Evolutionary conservation across 2,888 invertebrate genomes (phyloP), one percentile per base, ranked within the genome.

Genomic region (Octodonta nipae): DNA sequence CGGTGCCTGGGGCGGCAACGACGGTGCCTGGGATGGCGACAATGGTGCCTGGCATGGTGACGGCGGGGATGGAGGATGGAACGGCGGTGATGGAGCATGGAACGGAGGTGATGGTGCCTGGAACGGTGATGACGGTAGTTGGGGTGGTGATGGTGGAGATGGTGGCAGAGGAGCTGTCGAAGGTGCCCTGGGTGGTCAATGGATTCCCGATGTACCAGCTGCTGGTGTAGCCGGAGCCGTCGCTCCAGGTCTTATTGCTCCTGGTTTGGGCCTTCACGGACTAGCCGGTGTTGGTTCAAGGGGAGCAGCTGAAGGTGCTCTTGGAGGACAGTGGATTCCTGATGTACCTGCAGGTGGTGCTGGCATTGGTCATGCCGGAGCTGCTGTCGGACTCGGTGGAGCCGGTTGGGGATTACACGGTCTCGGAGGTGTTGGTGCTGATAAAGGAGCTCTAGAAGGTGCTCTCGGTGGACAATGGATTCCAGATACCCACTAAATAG

Each of bases 311-410:
- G 43, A 41, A 38, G 41, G 41, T 26, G 44, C 43, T 34, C 33
- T 44, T 24, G 51, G 50, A 43, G 51, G 51, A 16, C 49, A 50
- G 44, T 51, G 47, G 45, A 44, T 51, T 25, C 51, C 51, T 11
- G 51, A 51, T 36, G 38, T 42, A 33, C 46, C 37, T 8, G 8
- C 17, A 5, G 17, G 17, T 17, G 6, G 8, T 17, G 17, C 17
- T 17, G 17, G 17, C 5, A 8, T 17, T 17, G 17, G 17, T 8
- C 5, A 6, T 8, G 17, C 17, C 17, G 26, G 10, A 8, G 26
- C 11, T 13, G 26, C 26, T 13, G 10, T 13, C 3, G 13, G 11
- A 8, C 12, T 26, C 2, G 26, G 12, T 12, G 12, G 26, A 8
- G 26, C 26, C 26, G 26, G 26, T 4, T 26, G 26, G 26, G 26